These are phyloP conservation scores for Theristus sp. DNA, from an alignment of 2,888 invertebrate species.

Conservation along the genomic window DNA sequence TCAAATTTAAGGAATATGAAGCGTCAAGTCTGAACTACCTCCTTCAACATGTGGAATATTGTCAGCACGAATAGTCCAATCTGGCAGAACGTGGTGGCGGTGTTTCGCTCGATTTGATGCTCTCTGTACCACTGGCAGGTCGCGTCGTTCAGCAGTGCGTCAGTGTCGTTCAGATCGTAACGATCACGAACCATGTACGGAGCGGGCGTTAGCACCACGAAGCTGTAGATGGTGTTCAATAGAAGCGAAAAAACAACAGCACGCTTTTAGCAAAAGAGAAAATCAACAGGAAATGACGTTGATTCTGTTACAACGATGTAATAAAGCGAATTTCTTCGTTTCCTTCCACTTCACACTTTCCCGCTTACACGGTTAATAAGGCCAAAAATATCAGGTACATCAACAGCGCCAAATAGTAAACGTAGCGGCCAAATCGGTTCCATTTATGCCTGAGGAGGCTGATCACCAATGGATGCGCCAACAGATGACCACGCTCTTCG, in stretches of 20 bases:
- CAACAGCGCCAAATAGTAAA: conserved; percentile 36
- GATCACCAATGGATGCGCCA: conserved; percentile 36
- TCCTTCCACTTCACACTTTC: no score
- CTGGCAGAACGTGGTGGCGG: no score
- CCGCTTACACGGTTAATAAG: conserved; percentile 34
- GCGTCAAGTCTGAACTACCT: conserved; percentile 22
- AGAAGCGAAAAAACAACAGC: no score
- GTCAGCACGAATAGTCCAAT: conserved; percentile 28
- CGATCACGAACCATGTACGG: background rate
- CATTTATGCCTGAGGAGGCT: conserved; percentile 36
- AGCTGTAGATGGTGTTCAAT: background rate
- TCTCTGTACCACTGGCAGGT: no score
- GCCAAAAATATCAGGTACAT: conserved; percentile 34
- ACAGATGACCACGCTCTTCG: conserved; percentile 31
- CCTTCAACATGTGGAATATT: conserved; percentile 31
- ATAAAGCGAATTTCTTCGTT: no score
- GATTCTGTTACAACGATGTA: no score
- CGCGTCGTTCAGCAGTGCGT: background rate
- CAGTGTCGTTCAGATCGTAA: background rate
- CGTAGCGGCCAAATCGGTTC: conserved; percentile 34
- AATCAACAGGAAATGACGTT: no score
- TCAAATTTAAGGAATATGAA: no score
- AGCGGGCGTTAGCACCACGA: background rate
- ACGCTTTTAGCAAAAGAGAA: no score
- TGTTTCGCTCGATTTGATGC: no score